These are phyloP conservation scores for Nasalis larvatus DNA, from an alignment of 2,113 vertebrate genomes.

Conservation along the genomic window DNA sequence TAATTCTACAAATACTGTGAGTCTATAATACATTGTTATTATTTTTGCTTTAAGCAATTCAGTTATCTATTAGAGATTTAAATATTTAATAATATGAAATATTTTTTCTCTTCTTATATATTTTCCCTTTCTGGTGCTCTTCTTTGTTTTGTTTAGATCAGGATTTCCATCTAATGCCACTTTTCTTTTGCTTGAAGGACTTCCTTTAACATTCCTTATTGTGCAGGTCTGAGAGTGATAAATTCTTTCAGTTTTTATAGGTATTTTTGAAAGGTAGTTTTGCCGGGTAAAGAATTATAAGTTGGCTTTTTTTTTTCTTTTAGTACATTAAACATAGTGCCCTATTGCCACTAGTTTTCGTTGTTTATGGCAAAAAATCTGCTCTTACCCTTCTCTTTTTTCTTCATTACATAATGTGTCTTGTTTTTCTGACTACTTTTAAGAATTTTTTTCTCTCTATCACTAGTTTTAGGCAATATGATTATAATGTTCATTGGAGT, in stretches of 20 bases:
- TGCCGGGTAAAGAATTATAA: neutral
- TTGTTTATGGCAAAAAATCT: neutral
- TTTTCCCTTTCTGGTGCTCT: neutral
- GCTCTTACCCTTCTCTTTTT: neutral
- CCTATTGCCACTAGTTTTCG: neutral
- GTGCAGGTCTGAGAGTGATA: neutral
- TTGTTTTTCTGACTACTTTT: neutral
- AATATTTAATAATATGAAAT: neutral
- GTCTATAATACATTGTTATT: neutral
- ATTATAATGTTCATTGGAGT: neutral
- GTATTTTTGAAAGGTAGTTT: neutral
- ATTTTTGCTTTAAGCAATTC: neutral
- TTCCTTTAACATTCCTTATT: neutral
- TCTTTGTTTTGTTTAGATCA: constrained; percentile 7
- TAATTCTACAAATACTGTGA: neutral
- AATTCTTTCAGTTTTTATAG: neutral
- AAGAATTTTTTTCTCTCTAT: neutral
- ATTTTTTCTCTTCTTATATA: neutral
- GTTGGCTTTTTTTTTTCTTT: neutral
- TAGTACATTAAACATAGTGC: neutral
- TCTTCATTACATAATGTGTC: neutral
- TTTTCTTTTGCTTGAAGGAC: neutral
- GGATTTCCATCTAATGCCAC: neutral
- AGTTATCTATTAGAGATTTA: neutral
- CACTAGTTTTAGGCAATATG: neutral